phyloP scores from a whole-genome alignment of 2,888 invertebrate species.

The Brachypalpus laphriformis region DNA sequence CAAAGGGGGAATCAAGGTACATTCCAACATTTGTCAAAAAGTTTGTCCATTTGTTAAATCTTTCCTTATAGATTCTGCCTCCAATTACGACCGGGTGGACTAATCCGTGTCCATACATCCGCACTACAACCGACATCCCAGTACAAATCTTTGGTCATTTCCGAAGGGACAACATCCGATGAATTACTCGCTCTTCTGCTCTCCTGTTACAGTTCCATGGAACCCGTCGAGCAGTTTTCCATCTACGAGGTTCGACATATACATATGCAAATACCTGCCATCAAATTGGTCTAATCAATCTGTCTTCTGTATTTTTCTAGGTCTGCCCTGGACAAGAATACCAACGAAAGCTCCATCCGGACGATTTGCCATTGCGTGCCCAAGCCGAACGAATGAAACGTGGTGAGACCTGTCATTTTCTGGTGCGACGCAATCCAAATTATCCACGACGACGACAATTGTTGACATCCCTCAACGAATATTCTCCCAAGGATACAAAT shows the following conservation, averaged over 20 bases:
- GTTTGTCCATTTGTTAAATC: not conserved
- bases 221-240: conserved; percentile 93
- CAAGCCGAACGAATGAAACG: conserved; percentile 88
- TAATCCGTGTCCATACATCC: conserved; percentile 96
- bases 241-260: conserved; percentile 90
- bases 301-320: conserved; percentile 79
- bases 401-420: conserved; percentile 89
- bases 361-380: conserved; percentile 92
- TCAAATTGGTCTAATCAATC: conserved; percentile 2
- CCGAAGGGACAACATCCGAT: conserved; percentile 94
- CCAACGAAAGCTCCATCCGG: conserved; percentile 93
- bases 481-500: conserved; percentile 48
- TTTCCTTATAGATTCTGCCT: conserved; percentile 88
- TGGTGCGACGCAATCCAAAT: conserved; percentile 91
- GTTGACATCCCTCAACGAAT: conserved; percentile 79
- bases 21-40: not conserved
- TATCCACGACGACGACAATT: conserved; percentile 84
- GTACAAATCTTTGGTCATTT: conserved; percentile 95
- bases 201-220: conserved; percentile 92
- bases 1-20: conserved; percentile 95
- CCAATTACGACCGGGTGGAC: conserved; percentile 93
- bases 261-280: not conserved
- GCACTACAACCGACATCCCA: conserved; percentile 95
- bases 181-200: conserved; percentile 93
- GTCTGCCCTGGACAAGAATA: conserved; percentile 91